Base-by-base conservation (phyloP, 2,113 vertebrate genomes). In the Nannospalax galili region DNA sequence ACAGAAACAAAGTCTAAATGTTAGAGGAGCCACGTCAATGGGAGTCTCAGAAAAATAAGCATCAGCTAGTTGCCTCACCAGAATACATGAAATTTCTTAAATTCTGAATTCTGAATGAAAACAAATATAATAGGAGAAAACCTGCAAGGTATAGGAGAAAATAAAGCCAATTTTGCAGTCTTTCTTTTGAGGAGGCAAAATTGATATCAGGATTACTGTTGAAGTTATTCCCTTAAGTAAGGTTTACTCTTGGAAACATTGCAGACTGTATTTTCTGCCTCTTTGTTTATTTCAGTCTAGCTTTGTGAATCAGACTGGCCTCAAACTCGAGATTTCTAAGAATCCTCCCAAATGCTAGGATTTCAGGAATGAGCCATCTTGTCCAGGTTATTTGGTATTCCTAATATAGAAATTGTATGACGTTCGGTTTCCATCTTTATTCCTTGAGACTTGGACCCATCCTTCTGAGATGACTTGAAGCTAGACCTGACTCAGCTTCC, bases 191-290 rank as follows among this genome's bases (percentile, higher is more conserved):
- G 79, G 75, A 70, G 48, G 52, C n/a, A 73, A 78, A 88, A 65
- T 65, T 73, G 19, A n/a, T 22, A 82, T 24, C 32, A 7, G 19
- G 58, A 15, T 79, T 58, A 69, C 52, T 93, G 22, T 89, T 7
- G 7, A 48, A 40, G 64, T 75, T 77, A 80, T 70, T 89, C 20
- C 20, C 20, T 92, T 62, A 26, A 32, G 40, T 60, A n/a, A 65
- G 81, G 20, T 92, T 56, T 75, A 58, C 65, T 92, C 32, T 91
- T 95, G 3, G 48, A 84, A 85, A 58, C 70, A 42, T 87, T 72
- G 58, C 9, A n/a, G n/a, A n/a, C n/a, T n/a, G n/a, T 85, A n/a
- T n/a, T n/a, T n/a, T n/a, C n/a, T n/a, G 67, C 82, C 52, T 87
- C 60, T 72, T 72, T 72, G 35, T 16, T 77, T 20, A 70, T 92